Conservation (phyloP, 2,113 vertebrate genomes). For the Apodemus sylvaticus region DNA sequence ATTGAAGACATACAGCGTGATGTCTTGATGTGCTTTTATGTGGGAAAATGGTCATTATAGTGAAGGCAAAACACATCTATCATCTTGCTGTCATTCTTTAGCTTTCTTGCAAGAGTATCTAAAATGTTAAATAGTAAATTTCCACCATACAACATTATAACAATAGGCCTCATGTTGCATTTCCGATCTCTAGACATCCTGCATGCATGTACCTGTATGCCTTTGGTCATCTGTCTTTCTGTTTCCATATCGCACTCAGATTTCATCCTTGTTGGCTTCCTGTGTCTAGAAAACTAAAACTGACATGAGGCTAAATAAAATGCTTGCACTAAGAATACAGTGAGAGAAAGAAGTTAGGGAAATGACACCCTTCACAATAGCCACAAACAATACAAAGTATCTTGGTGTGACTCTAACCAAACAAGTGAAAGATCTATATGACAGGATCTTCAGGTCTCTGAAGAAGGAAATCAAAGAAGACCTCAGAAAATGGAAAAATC, state of each 20-base stretch:
- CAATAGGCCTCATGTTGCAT: neutral
- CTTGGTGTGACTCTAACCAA: no score
- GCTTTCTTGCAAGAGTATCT: neutral
- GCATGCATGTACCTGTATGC: neutral
- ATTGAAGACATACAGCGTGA: neutral
- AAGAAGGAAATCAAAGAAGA: no score
- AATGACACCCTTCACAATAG: no score
- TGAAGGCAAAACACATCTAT: neutral
- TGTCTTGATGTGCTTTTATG: neutral
- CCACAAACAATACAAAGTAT: no score
- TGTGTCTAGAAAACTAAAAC: neutral
- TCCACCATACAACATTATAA: neutral
- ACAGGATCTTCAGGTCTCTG: no score
- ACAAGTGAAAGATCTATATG: no score
- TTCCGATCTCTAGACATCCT: neutral
- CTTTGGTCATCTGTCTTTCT: neutral
- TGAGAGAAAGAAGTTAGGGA: no score
- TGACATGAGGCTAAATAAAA: neutral
- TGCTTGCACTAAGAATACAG: neutral
- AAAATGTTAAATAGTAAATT: neutral
- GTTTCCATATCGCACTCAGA: neutral
- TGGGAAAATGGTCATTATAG: neutral
- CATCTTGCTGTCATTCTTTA: neutral
- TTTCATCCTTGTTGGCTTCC: neutral
- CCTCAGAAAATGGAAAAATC: no score